Evolutionary conservation across 1,140 invertebrate genomes (phyloP).

Genomic region (Marisa cornuarietis): DNA sequence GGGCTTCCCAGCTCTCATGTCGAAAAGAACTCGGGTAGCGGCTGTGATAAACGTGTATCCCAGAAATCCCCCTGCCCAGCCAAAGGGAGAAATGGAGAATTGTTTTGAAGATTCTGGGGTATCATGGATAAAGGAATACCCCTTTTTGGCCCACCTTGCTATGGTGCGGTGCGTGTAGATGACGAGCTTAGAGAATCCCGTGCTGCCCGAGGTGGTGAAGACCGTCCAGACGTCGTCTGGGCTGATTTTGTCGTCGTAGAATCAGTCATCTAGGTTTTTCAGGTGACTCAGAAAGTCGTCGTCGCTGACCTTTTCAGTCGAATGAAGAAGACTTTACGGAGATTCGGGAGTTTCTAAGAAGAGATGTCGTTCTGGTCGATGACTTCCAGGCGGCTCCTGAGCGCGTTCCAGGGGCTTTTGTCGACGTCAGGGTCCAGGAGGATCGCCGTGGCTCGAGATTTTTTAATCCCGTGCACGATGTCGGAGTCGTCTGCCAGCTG

Average conservation of each 20-base stretch:
- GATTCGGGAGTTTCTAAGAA: background rate
- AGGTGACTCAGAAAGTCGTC: slow-evolving; percentile 4
- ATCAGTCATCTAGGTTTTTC: background rate
- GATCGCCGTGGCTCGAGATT: background rate
- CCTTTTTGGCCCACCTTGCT: background rate
- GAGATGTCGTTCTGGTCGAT: background rate
- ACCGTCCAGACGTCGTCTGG: background rate
- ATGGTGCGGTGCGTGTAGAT: background rate
- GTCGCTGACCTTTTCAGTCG: background rate
- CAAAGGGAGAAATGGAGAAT: background rate
- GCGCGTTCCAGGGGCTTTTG: slow-evolving; percentile 2
- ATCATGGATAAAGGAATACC: rapidly evolving
- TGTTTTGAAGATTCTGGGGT: background rate
- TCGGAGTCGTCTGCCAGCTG: slow-evolving; percentile 15
- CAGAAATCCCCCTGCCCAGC: slow-evolving; percentile 7
- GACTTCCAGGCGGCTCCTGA: background rate
- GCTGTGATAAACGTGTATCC: background rate
- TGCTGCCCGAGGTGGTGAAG: slow-evolving; percentile 21
- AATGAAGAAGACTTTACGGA: slow-evolving; percentile 3
- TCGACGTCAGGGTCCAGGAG: slow-evolving; percentile 10
- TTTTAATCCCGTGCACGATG: background rate
- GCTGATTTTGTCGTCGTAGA: background rate
- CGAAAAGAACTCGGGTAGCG: background rate
- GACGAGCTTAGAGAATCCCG: slow-evolving; percentile 14
- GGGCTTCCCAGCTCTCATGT: background rate